A percentile compares a stretch with the other conserved stretches of the same genome.
phyloP scores from a whole-genome alignment of 2,113 vertebrate genomes.

The Athene cunicularia region DNA sequence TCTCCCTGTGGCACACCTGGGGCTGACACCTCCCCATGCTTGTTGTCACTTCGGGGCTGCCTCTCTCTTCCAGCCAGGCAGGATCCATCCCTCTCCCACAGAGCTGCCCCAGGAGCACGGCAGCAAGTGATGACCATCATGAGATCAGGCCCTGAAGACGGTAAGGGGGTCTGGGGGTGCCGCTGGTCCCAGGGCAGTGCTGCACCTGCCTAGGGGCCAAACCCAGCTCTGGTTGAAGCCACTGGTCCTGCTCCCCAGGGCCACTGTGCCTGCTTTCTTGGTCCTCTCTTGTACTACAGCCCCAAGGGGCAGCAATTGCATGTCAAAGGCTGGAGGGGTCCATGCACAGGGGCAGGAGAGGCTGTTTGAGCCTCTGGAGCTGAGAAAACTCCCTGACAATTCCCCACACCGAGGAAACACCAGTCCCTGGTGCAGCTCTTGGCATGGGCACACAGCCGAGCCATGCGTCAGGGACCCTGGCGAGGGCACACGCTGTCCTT shows the following conservation, averaged over 20 bases:
- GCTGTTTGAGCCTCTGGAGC: neutral
- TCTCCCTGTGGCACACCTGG: neutral
- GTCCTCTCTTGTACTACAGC: neutral
- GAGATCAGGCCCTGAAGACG: slow-evolving; percentile 52
- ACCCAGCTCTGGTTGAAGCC: neutral
- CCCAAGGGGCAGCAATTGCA: neutral
- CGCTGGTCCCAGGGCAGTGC: neutral
- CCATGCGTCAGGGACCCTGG: fast-evolving
- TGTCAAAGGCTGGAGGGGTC: neutral
- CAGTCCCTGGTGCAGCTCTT: fast-evolving
- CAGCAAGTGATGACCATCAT: slow-evolving; percentile 74
- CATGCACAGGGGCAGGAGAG: neutral
- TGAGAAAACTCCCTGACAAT: neutral
- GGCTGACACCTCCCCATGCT: fast-evolving
- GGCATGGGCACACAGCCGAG: fast-evolving
- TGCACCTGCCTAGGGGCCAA: neutral
- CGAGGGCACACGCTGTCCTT: fast-evolving
- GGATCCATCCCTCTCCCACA: neutral
- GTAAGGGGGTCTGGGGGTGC: neutral
- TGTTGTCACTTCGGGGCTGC: neutral
- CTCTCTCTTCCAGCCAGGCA: neutral
- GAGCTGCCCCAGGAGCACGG: neutral
- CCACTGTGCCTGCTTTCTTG: neutral
- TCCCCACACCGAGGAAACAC: fast-evolving
- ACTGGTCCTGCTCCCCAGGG: neutral